Conservation (phyloP, 2,797 vertebrate species). For the Ciconia nigra region DNA sequence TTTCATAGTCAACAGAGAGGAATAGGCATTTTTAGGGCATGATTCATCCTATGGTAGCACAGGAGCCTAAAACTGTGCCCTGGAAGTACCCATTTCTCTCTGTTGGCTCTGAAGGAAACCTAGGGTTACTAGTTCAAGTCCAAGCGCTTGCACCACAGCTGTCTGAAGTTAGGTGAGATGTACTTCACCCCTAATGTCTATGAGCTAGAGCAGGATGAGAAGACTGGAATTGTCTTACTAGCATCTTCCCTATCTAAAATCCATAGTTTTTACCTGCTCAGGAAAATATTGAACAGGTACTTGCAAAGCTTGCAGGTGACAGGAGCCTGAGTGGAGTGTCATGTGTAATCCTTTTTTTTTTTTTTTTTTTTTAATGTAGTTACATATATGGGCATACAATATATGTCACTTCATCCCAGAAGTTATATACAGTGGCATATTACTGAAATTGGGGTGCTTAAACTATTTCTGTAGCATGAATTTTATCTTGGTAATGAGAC, state of each 20-base stretch:
- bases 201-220: not conserved
- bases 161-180: not conserved
- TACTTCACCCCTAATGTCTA: not conserved
- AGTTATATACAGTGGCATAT: not conserved
- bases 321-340: not conserved
- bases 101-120: not conserved
- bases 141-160: not conserved
- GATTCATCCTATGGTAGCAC: accelerated
- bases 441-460: not conserved
- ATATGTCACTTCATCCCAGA: not conserved
- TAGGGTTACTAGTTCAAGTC: not conserved
- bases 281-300: not conserved
- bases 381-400: not conserved
- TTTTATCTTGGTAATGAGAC: not conserved
- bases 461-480: not conserved
- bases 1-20: not conserved
- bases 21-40: not conserved
- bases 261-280: not conserved
- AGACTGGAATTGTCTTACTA: not conserved
- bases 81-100: not conserved
- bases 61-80: not conserved
- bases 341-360: not conserved
- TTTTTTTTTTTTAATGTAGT: not conserved
- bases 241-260: not conserved
- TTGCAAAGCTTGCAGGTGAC: not conserved